Evolutionary conservation across 30 jellyfish, hydroid and myxozoan species (phyloP), one percentile per base, ranked within the genome.

Genomic region (Aurelia aurita): DNA sequence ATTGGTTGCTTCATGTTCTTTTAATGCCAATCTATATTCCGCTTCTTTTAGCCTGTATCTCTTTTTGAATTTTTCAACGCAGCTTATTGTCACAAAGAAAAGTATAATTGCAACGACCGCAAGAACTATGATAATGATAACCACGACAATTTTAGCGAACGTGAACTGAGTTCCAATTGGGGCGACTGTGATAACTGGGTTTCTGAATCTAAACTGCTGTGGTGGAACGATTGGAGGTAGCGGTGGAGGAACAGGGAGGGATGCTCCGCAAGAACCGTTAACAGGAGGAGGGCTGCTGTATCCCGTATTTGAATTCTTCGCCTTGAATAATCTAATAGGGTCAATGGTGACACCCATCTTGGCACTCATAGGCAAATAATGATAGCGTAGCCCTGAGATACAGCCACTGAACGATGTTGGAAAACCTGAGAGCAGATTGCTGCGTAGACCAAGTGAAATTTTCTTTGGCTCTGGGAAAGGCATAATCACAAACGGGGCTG

Each of bases 181-280:
- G 57, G 89, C 90, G n/a, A 81, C 92, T 22, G 94, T 87, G 58
- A 74, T 75, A 18, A 72, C 92, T 19, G 96, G 89, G 44, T 73
- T 87, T 31, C 82, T 55, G 82, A 87, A 70, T 13, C 54, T 76
- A 77, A 87, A 87, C 87, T 87, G 96, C 45, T 69, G 96, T 16
- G 96, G 96, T 31, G 89, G 80, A n/a, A 87, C 22, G 16, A 87
- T 60, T 34, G 96, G 78, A 16, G 90, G 96, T 75, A 87, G 69
- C 14, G 96, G 87, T 16, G 90, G 87, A 45, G 96, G 96, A 3
- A 66, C 43, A 4, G 90, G 87, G 55, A 87, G 75, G 35, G 47
- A 2, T 7, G 76, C 31, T 1, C 90, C 89, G 53, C 96, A 87
- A 20, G 84, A 60, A 3, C 90, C 90, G 13, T 75, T 75, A 18